A percentile compares a stretch with the other conserved stretches of the same genome.
phyloP scores from a whole-genome alignment of 2,113 vertebrate genomes.

The Mobula birostris region DNA sequence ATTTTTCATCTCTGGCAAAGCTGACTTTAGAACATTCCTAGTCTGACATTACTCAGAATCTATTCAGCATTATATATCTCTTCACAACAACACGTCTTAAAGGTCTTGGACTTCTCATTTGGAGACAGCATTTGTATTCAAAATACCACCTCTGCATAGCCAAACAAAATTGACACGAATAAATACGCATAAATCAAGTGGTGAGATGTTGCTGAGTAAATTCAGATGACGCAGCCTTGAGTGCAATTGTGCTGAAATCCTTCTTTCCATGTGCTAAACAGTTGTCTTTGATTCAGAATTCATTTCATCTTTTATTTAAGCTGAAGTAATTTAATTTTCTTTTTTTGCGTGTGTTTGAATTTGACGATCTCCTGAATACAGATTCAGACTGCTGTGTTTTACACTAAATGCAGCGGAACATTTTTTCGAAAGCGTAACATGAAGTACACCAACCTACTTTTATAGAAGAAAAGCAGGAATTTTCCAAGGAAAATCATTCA shows the following conservation, averaged over 20 bases:
- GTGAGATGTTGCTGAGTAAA: conserved; percentile 9
- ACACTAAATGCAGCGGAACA: not conserved
- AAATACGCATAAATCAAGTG: conserved; percentile 29
- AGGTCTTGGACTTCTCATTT: conserved; percentile 26
- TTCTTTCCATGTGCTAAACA: conserved; percentile 29
- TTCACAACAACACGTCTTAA: not conserved
- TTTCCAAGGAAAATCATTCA: not conserved
- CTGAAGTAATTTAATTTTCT: conserved; percentile 4
- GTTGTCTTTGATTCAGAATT: conserved; percentile 32
- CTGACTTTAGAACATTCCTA: not conserved
- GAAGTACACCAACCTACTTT: not conserved
- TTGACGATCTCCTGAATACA: conserved; percentile 6
- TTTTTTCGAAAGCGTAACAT: not conserved
- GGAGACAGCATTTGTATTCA: conserved; percentile 29
- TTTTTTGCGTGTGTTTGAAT: not conserved
- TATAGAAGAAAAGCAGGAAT: not conserved
- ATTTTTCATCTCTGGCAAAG: not conserved
- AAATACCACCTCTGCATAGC: not conserved
- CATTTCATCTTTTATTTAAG: conserved; percentile 27
- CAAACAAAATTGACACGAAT: conserved; percentile 34
- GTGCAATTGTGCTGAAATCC: conserved; percentile 25
- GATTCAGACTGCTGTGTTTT: not conserved
- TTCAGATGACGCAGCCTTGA: not conserved
- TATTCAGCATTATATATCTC: conserved; percentile 21
- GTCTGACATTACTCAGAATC: conserved; percentile 8